Conservation (phyloP, 2,888 invertebrate species). For the Chrysodeixis includens region DNA sequence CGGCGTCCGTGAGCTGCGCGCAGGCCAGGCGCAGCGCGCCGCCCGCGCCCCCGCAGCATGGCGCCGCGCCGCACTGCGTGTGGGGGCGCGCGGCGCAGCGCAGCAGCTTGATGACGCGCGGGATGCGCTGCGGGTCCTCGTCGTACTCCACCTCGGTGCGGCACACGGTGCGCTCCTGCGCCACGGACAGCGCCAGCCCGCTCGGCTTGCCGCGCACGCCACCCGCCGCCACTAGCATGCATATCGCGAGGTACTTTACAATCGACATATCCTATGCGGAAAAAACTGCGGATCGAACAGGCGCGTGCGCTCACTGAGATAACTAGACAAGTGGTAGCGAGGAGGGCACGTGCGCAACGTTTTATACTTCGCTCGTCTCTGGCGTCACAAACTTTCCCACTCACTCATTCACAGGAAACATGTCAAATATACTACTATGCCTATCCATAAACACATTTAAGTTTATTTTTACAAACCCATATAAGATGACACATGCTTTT, state of each 20-base stretch:
- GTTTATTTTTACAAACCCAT: too few species aligned
- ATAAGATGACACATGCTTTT: too few species aligned
- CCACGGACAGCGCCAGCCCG: slow-evolving; percentile 18
- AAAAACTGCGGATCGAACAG: slow-evolving; percentile 28
- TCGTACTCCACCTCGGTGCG: slow-evolving; percentile 60
- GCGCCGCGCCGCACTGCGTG: slow-evolving; percentile 36
- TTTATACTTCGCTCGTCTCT: slow-evolving; percentile 21
- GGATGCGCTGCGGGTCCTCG: slow-evolving; percentile 64
- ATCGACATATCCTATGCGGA: slow-evolving; percentile 31
- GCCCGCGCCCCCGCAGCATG: slow-evolving; percentile 14
- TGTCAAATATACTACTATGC: not conserved
- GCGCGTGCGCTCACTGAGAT: slow-evolving; percentile 27
- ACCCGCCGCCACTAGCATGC: slow-evolving; percentile 15
- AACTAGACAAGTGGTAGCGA: slow-evolving; percentile 27
- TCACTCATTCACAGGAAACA: not conserved
- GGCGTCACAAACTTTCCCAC: not conserved
- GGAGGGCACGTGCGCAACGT: slow-evolving; percentile 6
- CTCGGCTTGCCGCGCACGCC: slow-evolving; percentile 25
- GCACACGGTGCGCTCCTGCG: slow-evolving; percentile 42
- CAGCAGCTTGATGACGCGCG: slow-evolving; percentile 71
- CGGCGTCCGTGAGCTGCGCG: slow-evolving; percentile 43
- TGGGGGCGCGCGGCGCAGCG: slow-evolving; percentile 63
- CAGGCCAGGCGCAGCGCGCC: slow-evolving; percentile 32
- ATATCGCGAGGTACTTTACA: slow-evolving; percentile 23
- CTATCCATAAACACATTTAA: not conserved